Percentiles rank a stretch among this genome's conserved stretches.
phyloP scores from a whole-genome alignment of 1,140 invertebrate species.

The Oscheius sp. region DNA sequence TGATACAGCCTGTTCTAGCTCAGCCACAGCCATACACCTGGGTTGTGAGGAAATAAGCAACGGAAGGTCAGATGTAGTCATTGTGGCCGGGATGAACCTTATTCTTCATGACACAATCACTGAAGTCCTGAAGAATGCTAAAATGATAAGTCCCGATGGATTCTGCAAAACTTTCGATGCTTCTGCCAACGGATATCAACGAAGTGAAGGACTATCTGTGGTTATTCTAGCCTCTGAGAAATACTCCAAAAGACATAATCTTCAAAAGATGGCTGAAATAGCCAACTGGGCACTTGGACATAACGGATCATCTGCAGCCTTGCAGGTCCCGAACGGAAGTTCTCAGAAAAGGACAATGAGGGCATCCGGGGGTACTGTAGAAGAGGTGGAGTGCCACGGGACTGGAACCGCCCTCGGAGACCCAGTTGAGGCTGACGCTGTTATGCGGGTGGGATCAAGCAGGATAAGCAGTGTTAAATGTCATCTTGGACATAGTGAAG shows the following conservation, averaged over 20 bases:
- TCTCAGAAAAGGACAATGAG: constrained; percentile 81
- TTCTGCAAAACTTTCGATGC: constrained; percentile 90
- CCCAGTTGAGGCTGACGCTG: constrained; percentile 87
- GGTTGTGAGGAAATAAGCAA: constrained; percentile 75
- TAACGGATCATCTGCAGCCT: constrained; percentile 62
- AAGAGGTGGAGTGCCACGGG: constrained; percentile 85
- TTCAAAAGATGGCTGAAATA: constrained; percentile 67
- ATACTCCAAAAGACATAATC: constrained; percentile 65
- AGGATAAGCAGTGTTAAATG: constrained; percentile 30
- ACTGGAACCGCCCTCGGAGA: constrained; percentile 86
- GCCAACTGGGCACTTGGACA: constrained; percentile 61
- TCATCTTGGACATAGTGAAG: constrained; percentile 48
- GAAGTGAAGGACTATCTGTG: constrained; percentile 78
- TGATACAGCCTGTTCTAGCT: constrained; percentile 92
- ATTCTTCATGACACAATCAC: constrained; percentile 81
- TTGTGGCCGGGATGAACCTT: constrained; percentile 82
- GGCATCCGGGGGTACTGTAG: constrained; percentile 74
- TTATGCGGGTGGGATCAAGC: constrained; percentile 61
- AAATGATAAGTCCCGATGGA: constrained; percentile 81
- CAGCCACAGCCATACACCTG: constrained; percentile 76
- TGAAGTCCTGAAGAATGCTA: constrained; percentile 75
- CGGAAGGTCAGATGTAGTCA: constrained; percentile 81
- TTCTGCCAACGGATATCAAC: constrained; percentile 80
- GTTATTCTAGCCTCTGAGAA: constrained; percentile 76
- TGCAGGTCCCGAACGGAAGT: constrained; percentile 80